A percentile compares a stretch with the other conserved stretches of the same genome.
phyloP scores from a whole-genome alignment of 2,113 vertebrate species.

The Diadophis punctatus region DNA sequence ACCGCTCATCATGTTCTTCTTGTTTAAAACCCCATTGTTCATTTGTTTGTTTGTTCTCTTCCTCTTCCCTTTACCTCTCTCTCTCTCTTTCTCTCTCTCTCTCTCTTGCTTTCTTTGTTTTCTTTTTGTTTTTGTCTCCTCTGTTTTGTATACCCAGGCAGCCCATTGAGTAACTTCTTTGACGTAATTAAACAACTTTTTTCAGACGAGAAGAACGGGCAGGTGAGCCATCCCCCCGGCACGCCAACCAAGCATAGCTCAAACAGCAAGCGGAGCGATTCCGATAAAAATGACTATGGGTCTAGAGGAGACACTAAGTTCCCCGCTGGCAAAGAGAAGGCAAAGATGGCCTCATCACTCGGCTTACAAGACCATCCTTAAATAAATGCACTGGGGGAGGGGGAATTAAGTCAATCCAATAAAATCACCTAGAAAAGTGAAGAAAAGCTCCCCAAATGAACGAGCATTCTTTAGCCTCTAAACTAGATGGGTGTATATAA shows the following conservation, averaged over 20 bases:
- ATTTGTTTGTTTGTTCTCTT: slow-evolving; percentile 86
- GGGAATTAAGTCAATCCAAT: slow-evolving; percentile 53
- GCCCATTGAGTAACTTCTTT: slow-evolving; percentile 99
- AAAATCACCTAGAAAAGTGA: slow-evolving; percentile 52
- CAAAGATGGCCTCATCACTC: slow-evolving; percentile 79
- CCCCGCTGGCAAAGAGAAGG: slow-evolving; percentile 80
- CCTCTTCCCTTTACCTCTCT: slow-evolving; percentile 72
- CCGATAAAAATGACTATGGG: slow-evolving; percentile 83
- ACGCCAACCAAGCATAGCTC: slow-evolving; percentile 86
- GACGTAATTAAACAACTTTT: slow-evolving; percentile 99
- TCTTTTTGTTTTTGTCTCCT: slow-evolving; percentile 70
- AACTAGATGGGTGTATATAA: slow-evolving; percentile 71
- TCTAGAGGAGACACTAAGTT: slow-evolving; percentile 81
- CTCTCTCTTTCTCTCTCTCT: slow-evolving; percentile 62
- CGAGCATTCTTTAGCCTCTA: slow-evolving; percentile 69
- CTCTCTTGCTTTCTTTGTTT: slow-evolving; percentile 56
- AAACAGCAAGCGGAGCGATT: slow-evolving; percentile 82
- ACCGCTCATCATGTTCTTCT: slow-evolving; percentile 68
- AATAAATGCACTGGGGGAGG: slow-evolving; percentile 54
- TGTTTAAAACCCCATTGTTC: slow-evolving; percentile 78
- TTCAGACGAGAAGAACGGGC: slow-evolving; percentile 99
- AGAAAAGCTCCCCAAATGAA: slow-evolving; percentile 44
- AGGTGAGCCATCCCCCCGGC: slow-evolving; percentile 88
- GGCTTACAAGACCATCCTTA: slow-evolving; percentile 86
- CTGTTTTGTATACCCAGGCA: slow-evolving; percentile 87